These are phyloP conservation scores for Zaprionus kolodkinae DNA, from an alignment of 1,140 invertebrate species.

Conservation along the genomic window DNA sequence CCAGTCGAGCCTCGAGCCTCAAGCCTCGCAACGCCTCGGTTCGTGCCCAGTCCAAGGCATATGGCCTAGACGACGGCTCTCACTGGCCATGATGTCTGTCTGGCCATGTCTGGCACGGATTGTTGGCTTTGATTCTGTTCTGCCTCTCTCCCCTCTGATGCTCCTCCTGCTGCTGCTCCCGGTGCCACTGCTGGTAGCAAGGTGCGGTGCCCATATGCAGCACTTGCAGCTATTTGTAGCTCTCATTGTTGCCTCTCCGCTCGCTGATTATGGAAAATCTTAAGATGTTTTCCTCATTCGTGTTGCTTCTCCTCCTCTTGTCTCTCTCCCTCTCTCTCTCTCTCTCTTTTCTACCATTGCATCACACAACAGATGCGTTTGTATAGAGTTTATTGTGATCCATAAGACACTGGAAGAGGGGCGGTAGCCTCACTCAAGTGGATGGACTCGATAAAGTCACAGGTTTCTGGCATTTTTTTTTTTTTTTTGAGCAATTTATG, in stretches of 20 bases:
- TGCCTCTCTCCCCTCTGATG: conserved; percentile 8
- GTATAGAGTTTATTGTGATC: conserved; percentile 23
- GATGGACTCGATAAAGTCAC: conserved; percentile 20
- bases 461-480: conserved; percentile 29
- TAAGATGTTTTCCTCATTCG: conserved; percentile 71
- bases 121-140: conserved; percentile 37
- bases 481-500: conserved; percentile 14
- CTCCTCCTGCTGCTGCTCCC: conserved; percentile 3
- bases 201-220: conserved; percentile 81
- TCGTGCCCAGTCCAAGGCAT: conserved; percentile 58
- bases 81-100: conserved; percentile 60
- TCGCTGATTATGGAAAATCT: conserved; percentile 76
- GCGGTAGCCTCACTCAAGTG: conserved; percentile 25
- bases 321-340: conserved; percentile 5
- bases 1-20: not conserved
- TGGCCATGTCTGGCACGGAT: conserved; percentile 75
- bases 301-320: conserved; percentile 9
- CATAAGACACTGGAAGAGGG: conserved; percentile 20
- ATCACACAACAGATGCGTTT: conserved; percentile 52
- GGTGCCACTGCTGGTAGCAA: conserved; percentile 74
- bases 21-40: conserved; percentile 32
- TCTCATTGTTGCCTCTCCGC: conserved; percentile 41
- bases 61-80: conserved; percentile 59
- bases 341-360: conserved; percentile 59
- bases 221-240: conserved; percentile 76